A percentile compares a stretch with the other conserved stretches of the same genome.
These are phyloP conservation scores for Macrostomum lignano DNA, from an alignment of 1,140 invertebrate species.

Conservation along the genomic window DNA sequence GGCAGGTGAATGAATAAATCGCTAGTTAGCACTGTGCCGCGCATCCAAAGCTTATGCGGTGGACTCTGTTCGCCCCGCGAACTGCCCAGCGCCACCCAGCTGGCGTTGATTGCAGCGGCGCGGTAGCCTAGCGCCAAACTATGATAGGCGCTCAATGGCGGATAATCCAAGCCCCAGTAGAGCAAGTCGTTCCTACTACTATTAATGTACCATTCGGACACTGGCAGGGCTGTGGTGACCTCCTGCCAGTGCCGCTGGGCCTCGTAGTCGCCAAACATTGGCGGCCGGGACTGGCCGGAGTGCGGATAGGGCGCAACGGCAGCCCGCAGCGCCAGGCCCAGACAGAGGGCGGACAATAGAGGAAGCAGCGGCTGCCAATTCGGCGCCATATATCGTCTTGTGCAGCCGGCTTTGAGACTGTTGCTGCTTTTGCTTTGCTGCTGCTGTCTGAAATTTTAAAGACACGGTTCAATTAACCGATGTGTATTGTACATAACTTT, in stretches of 20 bases:
- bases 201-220: conserved; percentile 47
- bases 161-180: conserved; percentile 97
- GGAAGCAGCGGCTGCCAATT: not conserved
- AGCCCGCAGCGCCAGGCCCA: not conserved
- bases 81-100: conserved; percentile 39
- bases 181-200: conserved; percentile 56
- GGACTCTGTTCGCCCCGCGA: conserved; percentile 59
- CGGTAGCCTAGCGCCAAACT: conserved; percentile 47
- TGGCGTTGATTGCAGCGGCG: conserved; percentile 26
- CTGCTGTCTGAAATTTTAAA: too few relatives aligned
- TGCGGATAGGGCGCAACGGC: conserved; percentile 6
- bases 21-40: conserved; percentile 30
- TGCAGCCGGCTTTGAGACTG: too few relatives aligned
- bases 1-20: conserved; percentile 24
- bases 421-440: too few relatives aligned
- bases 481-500: too few relatives aligned
- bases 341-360: not conserved
- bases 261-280: conserved; percentile 91
- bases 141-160: conserved; percentile 87
- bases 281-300: conserved; percentile 39
- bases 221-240: conserved; percentile 58
- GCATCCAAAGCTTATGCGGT: conserved; percentile 72
- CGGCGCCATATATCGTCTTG: too few relatives aligned
- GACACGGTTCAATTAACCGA: too few relatives aligned
- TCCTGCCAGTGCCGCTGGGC: conserved; percentile 99